Base-by-base conservation (phyloP, 2,888 invertebrate species). In the Tricholauxania praeusta region DNA sequence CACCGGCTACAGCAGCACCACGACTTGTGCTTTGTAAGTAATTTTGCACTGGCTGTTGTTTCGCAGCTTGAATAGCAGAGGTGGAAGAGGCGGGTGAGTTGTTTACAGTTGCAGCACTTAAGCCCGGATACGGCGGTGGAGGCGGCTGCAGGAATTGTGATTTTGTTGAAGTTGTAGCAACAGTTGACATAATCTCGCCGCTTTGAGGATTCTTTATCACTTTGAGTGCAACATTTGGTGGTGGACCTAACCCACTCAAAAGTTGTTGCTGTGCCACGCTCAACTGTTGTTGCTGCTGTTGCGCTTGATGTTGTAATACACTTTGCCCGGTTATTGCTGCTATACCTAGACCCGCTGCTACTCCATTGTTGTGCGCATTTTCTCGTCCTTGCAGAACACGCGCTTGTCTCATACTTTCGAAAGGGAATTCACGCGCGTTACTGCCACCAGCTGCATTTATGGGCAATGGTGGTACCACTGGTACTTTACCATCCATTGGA, bases 341-440 rank as follows among this genome's bases (percentile, higher is more conserved):
- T 51, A 73, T 72, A 17, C 70, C 74, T 19, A 70, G 15, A 47
- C 53, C 39, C 22, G 63, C 14, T 39, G 32, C 72, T 17, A 66
- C 62, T n/a, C 60, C 69, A 19, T 39, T 69, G 48, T 22, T 70
- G 22, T 63, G 62, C 14, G 62, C 70, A 47, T 63, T 70, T 22
- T 70, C 70, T 39, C 93, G 91, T 82, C 92, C 91, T 83, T 95
- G 95, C 88, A 95, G 93, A 66, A 95, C 94, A 86, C 95, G 92
- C 76, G 94, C 94, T 84, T 94, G 94, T 63, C 95, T 95, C 96
- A 96, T 96, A 87, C 96, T 96, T 82, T 95, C 94, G 86, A 96
- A 96, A 57, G 96, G 96, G 88, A 93, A 96, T 83, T 91, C 91
- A 82, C 90, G 89, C 49, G 77, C 79, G 75, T 76, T 82, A 49